These are phyloP conservation scores for Cranoglanis bouderius DNA, from an alignment of 2,113 vertebrate species.

Conservation along the genomic window DNA sequence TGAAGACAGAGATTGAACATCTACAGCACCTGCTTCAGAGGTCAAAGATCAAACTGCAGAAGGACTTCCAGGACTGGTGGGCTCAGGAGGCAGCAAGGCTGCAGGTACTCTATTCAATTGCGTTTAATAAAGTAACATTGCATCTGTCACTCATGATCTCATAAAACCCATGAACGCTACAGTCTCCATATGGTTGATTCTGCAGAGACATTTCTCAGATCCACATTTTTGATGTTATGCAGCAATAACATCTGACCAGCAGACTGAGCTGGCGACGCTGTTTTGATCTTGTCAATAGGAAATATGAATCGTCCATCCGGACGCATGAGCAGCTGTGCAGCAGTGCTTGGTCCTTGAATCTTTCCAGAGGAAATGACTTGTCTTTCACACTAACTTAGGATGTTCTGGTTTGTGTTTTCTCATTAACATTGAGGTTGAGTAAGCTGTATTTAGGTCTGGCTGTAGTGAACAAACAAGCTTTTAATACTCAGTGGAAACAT, in stretches of 20 bases:
- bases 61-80: constrained; percentile 91
- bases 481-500: constrained; percentile 20
- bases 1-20: constrained; percentile 92
- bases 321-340: constrained; percentile 35
- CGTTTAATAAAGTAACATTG: background rate
- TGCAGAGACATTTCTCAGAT: constrained; percentile 26
- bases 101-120: constrained; percentile 71
- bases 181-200: background rate
- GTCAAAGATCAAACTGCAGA: constrained; percentile 84
- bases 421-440: constrained; percentile 1
- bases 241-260: constrained; percentile 64
- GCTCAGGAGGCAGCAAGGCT: constrained; percentile 70
- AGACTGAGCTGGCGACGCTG: constrained; percentile 46
- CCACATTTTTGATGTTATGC: constrained; percentile 53
- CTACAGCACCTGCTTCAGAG: constrained; percentile 86
- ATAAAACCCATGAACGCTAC: background rate
- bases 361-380: constrained; percentile 57
- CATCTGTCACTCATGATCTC: background rate
- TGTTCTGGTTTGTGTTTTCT: constrained; percentile 36
- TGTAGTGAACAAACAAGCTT: constrained; percentile 16
- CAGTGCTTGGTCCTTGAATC: constrained; percentile 26
- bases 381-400: constrained; percentile 28
- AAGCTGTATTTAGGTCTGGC: background rate
- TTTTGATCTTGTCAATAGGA: constrained; percentile 58
- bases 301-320: constrained; percentile 53